A percentile compares a stretch with the other conserved stretches of the same genome.
These are phyloP conservation scores for Oreamnos americanus DNA, from an alignment of 2,113 vertebrate genomes.

Conservation along the genomic window DNA sequence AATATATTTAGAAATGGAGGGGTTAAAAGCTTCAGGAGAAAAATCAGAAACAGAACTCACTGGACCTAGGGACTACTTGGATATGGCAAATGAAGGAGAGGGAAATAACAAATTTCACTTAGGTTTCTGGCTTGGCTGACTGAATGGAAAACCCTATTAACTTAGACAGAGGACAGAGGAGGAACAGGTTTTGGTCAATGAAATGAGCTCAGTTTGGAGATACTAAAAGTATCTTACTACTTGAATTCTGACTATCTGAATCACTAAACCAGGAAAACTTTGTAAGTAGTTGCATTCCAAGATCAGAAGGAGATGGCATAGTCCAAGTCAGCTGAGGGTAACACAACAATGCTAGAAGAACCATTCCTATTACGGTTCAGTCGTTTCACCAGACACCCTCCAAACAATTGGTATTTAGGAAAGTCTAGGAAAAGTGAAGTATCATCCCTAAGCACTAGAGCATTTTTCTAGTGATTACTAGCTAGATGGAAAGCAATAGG, in stretches of 20 bases:
- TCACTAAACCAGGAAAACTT: background rate
- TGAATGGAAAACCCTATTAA: slow-evolving; percentile 19
- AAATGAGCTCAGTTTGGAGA: background rate
- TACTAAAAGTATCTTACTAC: background rate
- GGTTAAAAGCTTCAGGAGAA: background rate
- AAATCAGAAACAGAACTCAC: slow-evolving; percentile 27
- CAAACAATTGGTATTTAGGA: background rate
- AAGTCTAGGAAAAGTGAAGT: background rate
- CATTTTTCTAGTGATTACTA: background rate
- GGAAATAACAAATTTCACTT: slow-evolving; percentile 9
- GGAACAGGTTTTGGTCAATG: background rate
- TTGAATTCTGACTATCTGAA: slow-evolving; percentile 30
- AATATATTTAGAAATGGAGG: background rate
- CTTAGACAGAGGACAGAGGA: background rate
- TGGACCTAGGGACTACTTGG: background rate
- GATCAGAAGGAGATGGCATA: background rate
- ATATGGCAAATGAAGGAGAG: background rate
- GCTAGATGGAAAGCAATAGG: background rate
- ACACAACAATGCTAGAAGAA: background rate
- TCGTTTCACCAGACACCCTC: background rate
- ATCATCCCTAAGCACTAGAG: background rate
- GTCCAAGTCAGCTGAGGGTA: background rate
- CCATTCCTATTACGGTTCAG: background rate
- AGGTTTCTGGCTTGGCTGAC: background rate
- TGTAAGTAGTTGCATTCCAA: background rate